These are phyloP conservation scores for Willisornis vidua DNA, from an alignment of 2,113 vertebrate species.

Conservation along the genomic window DNA sequence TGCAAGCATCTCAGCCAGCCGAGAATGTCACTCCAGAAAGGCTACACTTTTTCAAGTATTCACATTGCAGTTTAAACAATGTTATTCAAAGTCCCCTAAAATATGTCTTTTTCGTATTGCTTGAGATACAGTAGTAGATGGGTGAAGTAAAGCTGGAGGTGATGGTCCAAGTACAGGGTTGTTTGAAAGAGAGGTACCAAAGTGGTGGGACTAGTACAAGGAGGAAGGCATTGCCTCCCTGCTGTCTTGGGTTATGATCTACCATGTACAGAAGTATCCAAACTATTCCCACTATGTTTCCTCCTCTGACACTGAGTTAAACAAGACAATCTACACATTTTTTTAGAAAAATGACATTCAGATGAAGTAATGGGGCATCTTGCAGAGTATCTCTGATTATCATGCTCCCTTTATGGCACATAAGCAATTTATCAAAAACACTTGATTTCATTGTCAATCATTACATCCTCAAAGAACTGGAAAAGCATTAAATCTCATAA, in stretches of 20 bases:
- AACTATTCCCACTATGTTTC: background rate
- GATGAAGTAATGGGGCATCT: background rate
- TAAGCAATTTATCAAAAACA: background rate
- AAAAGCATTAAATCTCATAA: conserved; percentile 17
- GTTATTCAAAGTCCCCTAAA: background rate
- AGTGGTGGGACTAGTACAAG: background rate
- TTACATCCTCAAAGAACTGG: background rate
- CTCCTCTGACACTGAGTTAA: background rate
- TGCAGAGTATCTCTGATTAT: background rate
- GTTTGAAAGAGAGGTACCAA: background rate
- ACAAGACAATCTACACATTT: background rate
- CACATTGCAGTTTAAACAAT: background rate
- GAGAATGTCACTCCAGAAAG: background rate
- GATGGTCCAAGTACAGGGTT: background rate
- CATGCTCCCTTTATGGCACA: background rate
- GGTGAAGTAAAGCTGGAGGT: background rate
- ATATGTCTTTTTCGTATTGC: background rate
- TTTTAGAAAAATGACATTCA: background rate
- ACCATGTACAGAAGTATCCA: background rate
- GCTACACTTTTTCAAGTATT: background rate
- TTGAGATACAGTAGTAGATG: background rate
- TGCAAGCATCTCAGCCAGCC: background rate
- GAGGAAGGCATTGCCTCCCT: background rate
- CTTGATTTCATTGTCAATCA: background rate
- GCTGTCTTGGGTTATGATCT: background rate